phyloP scores from a whole-genome alignment of 2,797 vertebrate species.

The Sciurus vulgaris region DNA sequence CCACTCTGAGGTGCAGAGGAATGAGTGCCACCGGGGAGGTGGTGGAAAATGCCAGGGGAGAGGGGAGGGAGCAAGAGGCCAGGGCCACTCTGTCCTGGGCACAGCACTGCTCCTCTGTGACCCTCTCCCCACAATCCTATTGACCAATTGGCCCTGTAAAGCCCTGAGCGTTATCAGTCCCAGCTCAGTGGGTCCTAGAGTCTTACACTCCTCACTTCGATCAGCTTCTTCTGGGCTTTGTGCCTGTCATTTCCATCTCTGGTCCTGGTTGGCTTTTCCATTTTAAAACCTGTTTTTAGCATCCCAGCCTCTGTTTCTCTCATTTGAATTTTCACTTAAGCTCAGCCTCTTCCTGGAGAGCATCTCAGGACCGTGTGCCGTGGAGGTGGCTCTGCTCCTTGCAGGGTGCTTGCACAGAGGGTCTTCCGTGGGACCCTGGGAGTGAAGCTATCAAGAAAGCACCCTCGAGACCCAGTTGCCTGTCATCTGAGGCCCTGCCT shows the following conservation, averaged over 20 bases:
- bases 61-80: too few species aligned
- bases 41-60: not conserved
- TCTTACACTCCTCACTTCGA: not conserved
- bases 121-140: not conserved
- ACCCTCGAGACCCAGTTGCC: not conserved
- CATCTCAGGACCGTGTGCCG: not conserved
- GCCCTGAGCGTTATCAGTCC: fast-evolving
- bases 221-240: not conserved
- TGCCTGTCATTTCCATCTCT: not conserved
- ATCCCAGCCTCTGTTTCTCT: not conserved
- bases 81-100: not conserved
- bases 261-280: not conserved
- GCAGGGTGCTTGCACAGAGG: not conserved
- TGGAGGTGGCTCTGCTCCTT: not conserved
- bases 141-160: not conserved
- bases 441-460: not conserved
- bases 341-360: not conserved
- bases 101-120: not conserved
- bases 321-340: constrained; percentile 29
- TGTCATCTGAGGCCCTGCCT: not conserved
- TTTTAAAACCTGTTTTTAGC: not conserved
- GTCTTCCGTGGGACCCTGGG: not conserved
- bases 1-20: not conserved
- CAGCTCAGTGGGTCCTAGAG: not conserved
- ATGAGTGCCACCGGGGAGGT: not conserved